phyloP scores from a whole-genome alignment of 2,797 vertebrate species.

The Pelochelys cantorii region DNA sequence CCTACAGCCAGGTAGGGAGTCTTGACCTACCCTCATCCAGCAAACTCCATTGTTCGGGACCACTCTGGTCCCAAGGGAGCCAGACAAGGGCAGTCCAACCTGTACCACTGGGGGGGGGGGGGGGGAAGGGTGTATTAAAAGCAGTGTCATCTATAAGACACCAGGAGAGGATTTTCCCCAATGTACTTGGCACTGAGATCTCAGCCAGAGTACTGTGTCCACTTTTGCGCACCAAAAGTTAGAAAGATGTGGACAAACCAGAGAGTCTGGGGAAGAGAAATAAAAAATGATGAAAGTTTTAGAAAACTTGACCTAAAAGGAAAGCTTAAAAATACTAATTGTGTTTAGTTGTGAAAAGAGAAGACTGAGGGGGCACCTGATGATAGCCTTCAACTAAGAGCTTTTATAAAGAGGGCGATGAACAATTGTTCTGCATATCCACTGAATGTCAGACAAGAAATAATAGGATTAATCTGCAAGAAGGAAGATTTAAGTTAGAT shows the following conservation, averaged over 20 bases:
- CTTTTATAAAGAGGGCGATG: background rate
- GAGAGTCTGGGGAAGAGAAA: background rate
- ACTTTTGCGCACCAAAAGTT: background rate
- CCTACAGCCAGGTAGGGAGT: too few relatives aligned
- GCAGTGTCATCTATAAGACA: background rate
- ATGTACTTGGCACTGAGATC: background rate
- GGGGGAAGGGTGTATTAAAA: background rate
- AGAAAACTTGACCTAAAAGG: background rate
- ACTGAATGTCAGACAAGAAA: background rate
- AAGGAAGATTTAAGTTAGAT: background rate
- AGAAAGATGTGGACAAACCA: background rate
- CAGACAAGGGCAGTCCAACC: too few relatives aligned
- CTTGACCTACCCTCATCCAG: too few relatives aligned
- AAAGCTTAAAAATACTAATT: background rate
- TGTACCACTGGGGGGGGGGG: too few relatives aligned
- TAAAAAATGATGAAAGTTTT: background rate
- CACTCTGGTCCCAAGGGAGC: too few relatives aligned
- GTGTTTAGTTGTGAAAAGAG: background rate
- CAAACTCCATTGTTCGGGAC: too few relatives aligned
- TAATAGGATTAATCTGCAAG: background rate
- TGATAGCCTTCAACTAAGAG: background rate
- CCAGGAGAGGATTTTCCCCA: background rate
- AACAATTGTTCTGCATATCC: background rate
- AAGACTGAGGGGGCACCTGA: background rate
- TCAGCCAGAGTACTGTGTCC: background rate